phyloP scores from a whole-genome alignment of 1,140 invertebrate genomes.

The Glossosoma conforme region DNA sequence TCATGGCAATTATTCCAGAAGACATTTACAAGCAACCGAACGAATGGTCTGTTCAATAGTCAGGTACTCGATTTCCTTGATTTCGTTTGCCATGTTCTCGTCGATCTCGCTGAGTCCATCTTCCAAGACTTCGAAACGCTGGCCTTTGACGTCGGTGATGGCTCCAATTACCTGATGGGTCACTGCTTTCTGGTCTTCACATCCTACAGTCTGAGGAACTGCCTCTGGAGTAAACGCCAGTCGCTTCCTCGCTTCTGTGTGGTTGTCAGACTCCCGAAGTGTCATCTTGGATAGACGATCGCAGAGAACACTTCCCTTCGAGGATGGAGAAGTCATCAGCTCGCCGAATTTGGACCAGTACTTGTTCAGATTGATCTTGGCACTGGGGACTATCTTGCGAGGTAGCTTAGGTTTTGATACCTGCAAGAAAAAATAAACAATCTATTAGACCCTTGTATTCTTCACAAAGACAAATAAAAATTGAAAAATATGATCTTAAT shows the following conservation, averaged over 20 bases:
- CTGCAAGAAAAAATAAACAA: slow-evolving; percentile 44
- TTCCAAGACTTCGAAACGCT: slow-evolving; percentile 40
- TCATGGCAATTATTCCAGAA: no score
- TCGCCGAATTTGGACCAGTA: slow-evolving; percentile 56
- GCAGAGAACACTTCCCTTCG: slow-evolving; percentile 43
- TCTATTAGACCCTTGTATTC: no score
- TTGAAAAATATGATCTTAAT: no score
- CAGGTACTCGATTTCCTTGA: slow-evolving; percentile 51
- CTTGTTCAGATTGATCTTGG: slow-evolving; percentile 53
- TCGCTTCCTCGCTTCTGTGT: slow-evolving; percentile 36
- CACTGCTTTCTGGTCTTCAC: not conserved
- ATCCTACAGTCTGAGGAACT: slow-evolving; percentile 34
- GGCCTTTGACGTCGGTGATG: slow-evolving; percentile 39
- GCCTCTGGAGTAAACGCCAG: slow-evolving; percentile 39
- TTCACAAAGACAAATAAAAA: no score
- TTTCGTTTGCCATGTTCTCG: slow-evolving; percentile 53
- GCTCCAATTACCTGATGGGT: not conserved
- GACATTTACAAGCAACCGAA: no score
- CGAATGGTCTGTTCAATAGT: no score
- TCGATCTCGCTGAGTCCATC: slow-evolving; percentile 43
- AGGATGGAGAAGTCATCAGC: slow-evolving; percentile 40
- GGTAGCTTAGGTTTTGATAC: slow-evolving; percentile 48
- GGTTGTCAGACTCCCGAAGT: slow-evolving; percentile 42
- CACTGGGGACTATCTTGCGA: slow-evolving; percentile 45
- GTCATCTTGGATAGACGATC: slow-evolving; percentile 40